Base-by-base conservation (phyloP, 1,140 invertebrate species). In the Musca vetustissima region DNA sequence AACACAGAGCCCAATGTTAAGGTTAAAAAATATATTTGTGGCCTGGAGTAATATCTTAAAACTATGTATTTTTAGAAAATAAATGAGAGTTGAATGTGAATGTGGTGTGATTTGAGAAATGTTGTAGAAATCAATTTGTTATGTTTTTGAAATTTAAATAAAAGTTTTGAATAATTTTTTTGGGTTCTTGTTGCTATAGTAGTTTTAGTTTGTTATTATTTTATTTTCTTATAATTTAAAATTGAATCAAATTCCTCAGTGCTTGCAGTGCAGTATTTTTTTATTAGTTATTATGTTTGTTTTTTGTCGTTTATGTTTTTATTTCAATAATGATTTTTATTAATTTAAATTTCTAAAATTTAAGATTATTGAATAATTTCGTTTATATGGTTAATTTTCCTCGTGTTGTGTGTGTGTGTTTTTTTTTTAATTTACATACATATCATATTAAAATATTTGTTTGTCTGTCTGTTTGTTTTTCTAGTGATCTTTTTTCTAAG, bases 241-340 rank as follows among this genome's bases (percentile, higher is more conserved):
- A 80, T 81, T 79, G 77, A 81, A 81, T 81, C 79, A 81, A 81
- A 81, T 81, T 81, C 79, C 79, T 81, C 79, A 81, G 79, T 81
- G 79, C 79, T 81, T 81, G 79, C 79, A 81, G 79, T 81, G 79
- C 79, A 77, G 66, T 70, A 78, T 76, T 59, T 68, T 57, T n/a
- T 32, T 59, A 47, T 69, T 47, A 65, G 43, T 53, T 50, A 19
- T 36, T 69, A 49, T 28, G 28, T 28, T 14, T 61, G 36, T 61
- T 70, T 50, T 28, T 22, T 49, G 66, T 48, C 28, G 28, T 36
- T 66, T 67, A 32, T 64, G 13, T 55, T 55, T 47, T 55, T 69
- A 17, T 11, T 59, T 66, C 32, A 25, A 48, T 64, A 49, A 19
- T 36, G 49, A 43, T 53, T 53, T 52, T 22, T 61, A 1, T 61